Percentiles rank a stretch among this genome's conserved stretches.
Conservation (phyloP, 2,797 vertebrate genomes). For the Champsocephalus gunnari region DNA sequence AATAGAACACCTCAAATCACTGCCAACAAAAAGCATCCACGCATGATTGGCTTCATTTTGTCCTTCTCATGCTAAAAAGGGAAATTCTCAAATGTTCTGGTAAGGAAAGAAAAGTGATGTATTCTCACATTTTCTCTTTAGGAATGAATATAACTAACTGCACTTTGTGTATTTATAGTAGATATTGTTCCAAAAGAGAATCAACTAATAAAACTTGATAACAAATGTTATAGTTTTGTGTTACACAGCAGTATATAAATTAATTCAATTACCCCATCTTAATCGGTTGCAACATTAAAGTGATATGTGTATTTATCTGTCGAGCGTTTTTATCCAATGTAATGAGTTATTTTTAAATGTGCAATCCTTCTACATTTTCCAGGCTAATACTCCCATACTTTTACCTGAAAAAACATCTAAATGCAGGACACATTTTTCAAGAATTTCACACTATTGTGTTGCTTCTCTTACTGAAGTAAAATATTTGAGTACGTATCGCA, state of each 20-base stretch:
- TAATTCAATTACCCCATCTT: not conserved
- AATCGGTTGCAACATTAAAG: no score
- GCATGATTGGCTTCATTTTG: not conserved
- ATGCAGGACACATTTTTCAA: no score
- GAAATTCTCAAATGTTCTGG: constrained; percentile 23
- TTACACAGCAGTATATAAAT: not conserved
- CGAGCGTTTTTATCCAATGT: no score
- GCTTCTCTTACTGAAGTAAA: no score
- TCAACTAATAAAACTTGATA: no score
- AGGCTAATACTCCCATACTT: not conserved
- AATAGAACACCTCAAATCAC: constrained; percentile 11
- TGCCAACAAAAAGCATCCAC: constrained; percentile 15
- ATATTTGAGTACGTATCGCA: no score
- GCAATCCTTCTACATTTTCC: not conserved
- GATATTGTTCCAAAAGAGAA: no score
- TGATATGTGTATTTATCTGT: not conserved
- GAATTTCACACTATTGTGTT: no score
- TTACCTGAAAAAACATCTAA: no score
- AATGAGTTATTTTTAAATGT: not conserved
- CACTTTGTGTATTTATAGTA: no score
- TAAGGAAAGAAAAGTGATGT: not conserved
- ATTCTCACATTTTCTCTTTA: not conserved
- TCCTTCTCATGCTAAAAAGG: not conserved
- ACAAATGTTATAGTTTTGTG: no score
- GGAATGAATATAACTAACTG: constrained; percentile 8